phyloP scores from a whole-genome alignment of 2,113 vertebrate genomes.

The Varanus komodoensis region DNA sequence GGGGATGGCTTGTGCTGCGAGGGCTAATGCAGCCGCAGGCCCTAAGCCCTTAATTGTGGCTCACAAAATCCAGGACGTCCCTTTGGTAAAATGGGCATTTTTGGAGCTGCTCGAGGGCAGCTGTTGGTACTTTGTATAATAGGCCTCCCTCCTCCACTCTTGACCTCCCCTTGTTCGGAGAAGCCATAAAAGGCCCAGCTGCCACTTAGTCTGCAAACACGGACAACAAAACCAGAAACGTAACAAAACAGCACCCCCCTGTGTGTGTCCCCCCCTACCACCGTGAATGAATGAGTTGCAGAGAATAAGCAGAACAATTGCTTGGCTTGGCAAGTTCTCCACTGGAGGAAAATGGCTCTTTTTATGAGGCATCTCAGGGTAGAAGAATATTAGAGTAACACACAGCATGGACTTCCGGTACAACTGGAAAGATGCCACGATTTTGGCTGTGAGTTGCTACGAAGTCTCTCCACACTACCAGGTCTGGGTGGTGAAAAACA shows the following conservation, averaged over 20 bases:
- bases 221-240: slow-evolving; percentile 38
- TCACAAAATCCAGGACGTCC: neutral
- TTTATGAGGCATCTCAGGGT: neutral
- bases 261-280: neutral
- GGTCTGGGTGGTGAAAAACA: neutral
- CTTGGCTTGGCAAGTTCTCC: neutral
- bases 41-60: slow-evolving; percentile 28
- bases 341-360: neutral
- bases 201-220: neutral
- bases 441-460: neutral
- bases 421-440: neutral
- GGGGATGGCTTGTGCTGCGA: neutral
- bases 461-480: neutral
- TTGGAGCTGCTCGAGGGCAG: neutral
- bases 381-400: neutral
- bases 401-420: neutral
- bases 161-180: neutral
- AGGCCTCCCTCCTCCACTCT: neutral
- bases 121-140: neutral
- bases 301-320: neutral
- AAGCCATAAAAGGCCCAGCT: neutral
- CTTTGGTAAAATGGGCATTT: neutral
- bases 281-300: neutral
- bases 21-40: neutral
- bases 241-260: neutral